These are phyloP conservation scores for Daphoenositta chrysoptera DNA, from an alignment of 2,113 vertebrate species.

Conservation along the genomic window DNA sequence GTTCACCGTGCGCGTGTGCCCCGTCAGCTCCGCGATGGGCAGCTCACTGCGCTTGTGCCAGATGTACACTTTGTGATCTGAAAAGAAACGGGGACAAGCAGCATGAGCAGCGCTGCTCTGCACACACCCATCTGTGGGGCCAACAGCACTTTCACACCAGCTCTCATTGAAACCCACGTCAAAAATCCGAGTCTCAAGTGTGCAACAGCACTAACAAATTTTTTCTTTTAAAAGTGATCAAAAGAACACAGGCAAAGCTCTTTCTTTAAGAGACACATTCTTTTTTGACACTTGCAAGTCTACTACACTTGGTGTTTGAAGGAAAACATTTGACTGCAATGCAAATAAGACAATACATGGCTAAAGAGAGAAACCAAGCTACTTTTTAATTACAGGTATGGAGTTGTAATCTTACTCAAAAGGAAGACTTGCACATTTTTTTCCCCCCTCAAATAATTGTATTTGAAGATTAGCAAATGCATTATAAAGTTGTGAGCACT, in stretches of 20 bases:
- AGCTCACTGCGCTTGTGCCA: constrained; percentile 97
- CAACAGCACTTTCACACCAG: background rate
- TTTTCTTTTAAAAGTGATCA: background rate
- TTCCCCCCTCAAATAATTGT: background rate
- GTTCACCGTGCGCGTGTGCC: constrained; percentile 95
- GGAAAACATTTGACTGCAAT: background rate
- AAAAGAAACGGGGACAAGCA: background rate
- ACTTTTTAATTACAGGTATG: background rate
- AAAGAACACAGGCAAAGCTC: background rate
- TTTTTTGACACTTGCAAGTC: background rate
- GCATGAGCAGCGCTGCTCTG: background rate
- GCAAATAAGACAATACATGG: background rate
- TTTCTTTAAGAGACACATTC: background rate
- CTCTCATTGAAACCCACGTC: fast-evolving
- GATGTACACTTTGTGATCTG: constrained; percentile 98
- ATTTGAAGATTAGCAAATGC: background rate
- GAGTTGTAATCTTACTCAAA: background rate
- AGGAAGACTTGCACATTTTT: background rate
- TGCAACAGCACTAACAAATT: background rate
- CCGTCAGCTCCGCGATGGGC: constrained; percentile 93
- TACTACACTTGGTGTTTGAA: background rate
- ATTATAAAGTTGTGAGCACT: background rate
- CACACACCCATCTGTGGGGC: fast-evolving
- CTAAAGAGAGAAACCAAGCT: background rate
- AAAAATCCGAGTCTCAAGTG: fast-evolving